Evolutionary conservation across 23 tunicate species (phyloP), one percentile per base, ranked within the genome.

Genomic region (Ciona savignyi): DNA sequence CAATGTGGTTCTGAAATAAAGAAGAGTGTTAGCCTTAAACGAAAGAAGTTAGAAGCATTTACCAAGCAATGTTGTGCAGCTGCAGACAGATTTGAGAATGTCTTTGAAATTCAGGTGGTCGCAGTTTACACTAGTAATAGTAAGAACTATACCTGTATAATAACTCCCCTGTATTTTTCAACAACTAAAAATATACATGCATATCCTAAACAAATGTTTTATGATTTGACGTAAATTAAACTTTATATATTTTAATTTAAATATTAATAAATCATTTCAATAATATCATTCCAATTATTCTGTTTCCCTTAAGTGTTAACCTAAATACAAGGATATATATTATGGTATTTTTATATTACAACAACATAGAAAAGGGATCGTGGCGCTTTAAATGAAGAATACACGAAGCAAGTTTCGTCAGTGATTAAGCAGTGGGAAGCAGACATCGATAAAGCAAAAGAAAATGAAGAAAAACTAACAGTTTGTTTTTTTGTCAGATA

Each of bases 401-500:
- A 83, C 56, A 74, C 60, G 65, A 88, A 88, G 51, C 96, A 88
- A 72, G 62, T 88, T 34, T 60, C 64, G 25, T 27, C 73, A 23
- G 73, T 88, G 32, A 29, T 88, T 23, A 67, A 35, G 21, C 96
- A 88, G 51, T 82, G 87, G 96, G 88, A 88, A 56, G 60, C 67
- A 9, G 96, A 88, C 33, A 78, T 88, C 27, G 88, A 86, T 1
- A 63, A 63, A 56, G 84, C 74, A 19, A 88, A 88, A 60, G 96
- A 88, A 34, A 82, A 63, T 67, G 96, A 88, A 67, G 96, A 88
- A 21, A 88, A 88, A 63, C 35, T 88, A 25, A 88, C 35, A 23
- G 96, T 87, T 56, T 63, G 73, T 6, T 64, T 25, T 4, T 64
- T 23, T 21, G 22, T 6, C 28, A 64, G 28, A 4, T 64, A 64